These are phyloP conservation scores for Melopsittacus undulatus DNA, from an alignment of 2,797 vertebrate species.

Conservation along the genomic window DNA sequence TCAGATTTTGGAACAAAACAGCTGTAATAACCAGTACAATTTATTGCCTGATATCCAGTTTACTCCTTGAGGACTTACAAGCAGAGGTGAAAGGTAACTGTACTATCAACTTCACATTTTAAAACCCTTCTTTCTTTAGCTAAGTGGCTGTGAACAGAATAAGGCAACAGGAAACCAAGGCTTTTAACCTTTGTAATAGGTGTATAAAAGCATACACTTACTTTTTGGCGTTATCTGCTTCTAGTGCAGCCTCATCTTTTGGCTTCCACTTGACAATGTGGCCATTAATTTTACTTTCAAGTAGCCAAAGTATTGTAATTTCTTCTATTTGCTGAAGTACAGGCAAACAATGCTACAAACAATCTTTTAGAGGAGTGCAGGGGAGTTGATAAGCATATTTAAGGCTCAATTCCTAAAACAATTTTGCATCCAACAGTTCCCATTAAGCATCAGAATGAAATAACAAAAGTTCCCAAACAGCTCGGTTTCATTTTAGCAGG, in stretches of 20 bases:
- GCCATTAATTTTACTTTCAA: background rate
- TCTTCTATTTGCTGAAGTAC: background rate
- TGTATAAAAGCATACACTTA: background rate
- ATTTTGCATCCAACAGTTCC: constrained; percentile 9
- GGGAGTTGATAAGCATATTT: background rate
- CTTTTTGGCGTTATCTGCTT: background rate
- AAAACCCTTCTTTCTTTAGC: background rate
- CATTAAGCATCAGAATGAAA: constrained; percentile 28
- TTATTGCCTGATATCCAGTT: background rate
- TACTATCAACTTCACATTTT: background rate
- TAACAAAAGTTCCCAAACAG: background rate
- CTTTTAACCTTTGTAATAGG: background rate
- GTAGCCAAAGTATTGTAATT: background rate
- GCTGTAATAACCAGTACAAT: background rate
- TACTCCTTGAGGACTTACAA: background rate
- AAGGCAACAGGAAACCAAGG: background rate
- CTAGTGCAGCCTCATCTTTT: background rate
- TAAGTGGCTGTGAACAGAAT: background rate
- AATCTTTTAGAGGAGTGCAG: background rate
- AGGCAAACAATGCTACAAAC: background rate
- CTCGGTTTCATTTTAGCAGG: background rate
- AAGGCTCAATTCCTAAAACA: constrained; percentile 10
- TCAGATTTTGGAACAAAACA: background rate
- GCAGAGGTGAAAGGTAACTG: background rate
- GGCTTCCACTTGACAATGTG: background rate